Evolutionary conservation across 2,888 invertebrate species (phyloP), one percentile per base, ranked within the genome.

Genomic region (Mystacides longicornis): DNA sequence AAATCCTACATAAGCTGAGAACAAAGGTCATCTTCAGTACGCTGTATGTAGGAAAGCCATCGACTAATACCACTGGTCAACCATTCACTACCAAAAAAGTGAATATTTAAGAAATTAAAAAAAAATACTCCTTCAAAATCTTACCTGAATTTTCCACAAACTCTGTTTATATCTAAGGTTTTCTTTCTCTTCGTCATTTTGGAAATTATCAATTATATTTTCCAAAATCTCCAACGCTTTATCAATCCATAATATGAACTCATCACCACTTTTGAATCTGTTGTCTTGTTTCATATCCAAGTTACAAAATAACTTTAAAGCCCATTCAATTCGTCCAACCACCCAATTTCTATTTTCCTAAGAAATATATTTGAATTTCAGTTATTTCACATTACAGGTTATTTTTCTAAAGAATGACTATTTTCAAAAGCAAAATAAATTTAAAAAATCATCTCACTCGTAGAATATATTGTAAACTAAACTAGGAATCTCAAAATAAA

Each of bases 181-280:
- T 19, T 33, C n/a, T 18, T 18, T 37, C 23, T 56, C 47, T n/a
- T 19, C 37, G 21, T 56, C 58, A 33, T 51, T 49, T 22, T 49
- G 16, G 31, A 60, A 60, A 23, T 51, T 42, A 23, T 54, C 54
- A 49, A 51, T 48, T 20, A 58, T 49, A 16, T 33, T 20, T 18
- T 60, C 58, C 21, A 56, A 52, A 11, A 58, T 22, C 23, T 60
- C 54, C 42, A 60, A 52, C 3, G 58, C 33, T 51, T 58, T 54
- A 20, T 60, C 60, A n/a, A 58, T 52, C 56, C 60, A 56, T 20
- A 56, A 31, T 37, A 60, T 56, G 51, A 60, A 60, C 11, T 55
- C 45, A 42, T 58, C 58, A 1, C 55, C 55, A 14, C 49, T 51
- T 3, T 3, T 7, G 14, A 16, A 14, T 4, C 16, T 3, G 3